Percentiles rank a stretch among this genome's conserved stretches.
phyloP scores from a whole-genome alignment of 2,113 vertebrate species.

The Gopherus flavomarginatus region DNA sequence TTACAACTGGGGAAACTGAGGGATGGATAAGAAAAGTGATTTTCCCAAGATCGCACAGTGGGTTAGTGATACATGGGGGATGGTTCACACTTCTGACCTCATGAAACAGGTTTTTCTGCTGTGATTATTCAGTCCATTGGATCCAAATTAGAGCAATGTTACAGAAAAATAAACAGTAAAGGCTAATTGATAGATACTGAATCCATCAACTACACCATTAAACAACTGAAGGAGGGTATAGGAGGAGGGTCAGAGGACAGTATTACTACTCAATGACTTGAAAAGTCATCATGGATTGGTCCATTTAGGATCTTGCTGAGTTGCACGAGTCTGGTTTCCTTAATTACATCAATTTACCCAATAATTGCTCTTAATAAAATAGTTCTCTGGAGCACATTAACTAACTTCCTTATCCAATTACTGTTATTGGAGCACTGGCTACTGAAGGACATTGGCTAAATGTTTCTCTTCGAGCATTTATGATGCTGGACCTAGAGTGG shows the following conservation, averaged over 20 bases:
- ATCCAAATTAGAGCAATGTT: not conserved
- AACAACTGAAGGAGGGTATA: not conserved
- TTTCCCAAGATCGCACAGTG: not conserved
- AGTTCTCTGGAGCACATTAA: not conserved
- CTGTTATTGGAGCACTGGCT: not conserved
- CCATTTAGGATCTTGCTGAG: not conserved
- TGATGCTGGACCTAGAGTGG: not conserved
- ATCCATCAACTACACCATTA: not conserved
- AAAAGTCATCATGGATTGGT: not conserved
- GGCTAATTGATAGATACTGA: not conserved
- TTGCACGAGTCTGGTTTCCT: not conserved
- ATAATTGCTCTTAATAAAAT: not conserved
- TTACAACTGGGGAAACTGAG: not conserved
- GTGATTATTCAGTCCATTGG: not conserved
- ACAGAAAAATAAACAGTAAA: not conserved
- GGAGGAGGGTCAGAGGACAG: not conserved
- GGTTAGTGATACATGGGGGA: not conserved
- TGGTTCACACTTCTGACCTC: not conserved
- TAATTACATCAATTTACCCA: not conserved
- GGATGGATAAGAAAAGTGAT: not conserved
- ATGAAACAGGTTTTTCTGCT: not conserved
- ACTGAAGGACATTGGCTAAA: not conserved
- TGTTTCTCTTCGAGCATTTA: not conserved
- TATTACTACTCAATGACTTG: not conserved
- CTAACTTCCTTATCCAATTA: not conserved